Base-by-base conservation (phyloP, 2,888 invertebrate genomes). In the Octonoba sinensis region DNA sequence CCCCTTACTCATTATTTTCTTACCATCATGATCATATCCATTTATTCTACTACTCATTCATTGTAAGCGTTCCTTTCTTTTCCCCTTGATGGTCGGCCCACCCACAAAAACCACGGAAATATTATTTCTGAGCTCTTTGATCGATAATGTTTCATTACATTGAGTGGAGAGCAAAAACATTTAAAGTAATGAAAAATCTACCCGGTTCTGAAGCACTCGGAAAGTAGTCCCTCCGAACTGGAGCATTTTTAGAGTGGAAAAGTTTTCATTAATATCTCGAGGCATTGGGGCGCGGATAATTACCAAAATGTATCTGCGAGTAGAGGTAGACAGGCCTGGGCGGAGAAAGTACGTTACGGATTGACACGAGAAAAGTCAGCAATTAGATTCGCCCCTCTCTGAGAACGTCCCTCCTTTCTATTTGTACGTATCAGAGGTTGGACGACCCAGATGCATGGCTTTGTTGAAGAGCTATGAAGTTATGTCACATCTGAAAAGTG, bases 131-230 rank as follows among this genome's bases (percentile, higher is more conserved):
- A 20, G 24, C 12, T 15, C n/a, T 62, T 62, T 79, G 79, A 73
- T 79, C 79, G 73, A 79, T 79, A 79, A 62, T 66, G 67, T 73
- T 73, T 79, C 79, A 79, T 79, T 79, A 79, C 73, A 69, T 56
- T 79, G 79, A 79, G 79, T 79, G 72, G 67, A 62, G 73, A 73
- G 67, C 57, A 79, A 79, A 79, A 79, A 79, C 79, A 79, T 79
- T 79, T 79, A 79, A 79, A 79, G 67, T 79, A 79, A 79, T 79
- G 79, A 79, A 79, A 79, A 79, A 79, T 62, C 72, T 67, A 60
- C 59, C 69, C 78, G 60, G 73, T 73, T 79, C 73, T 73, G 73
- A 73, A 73, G 27, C 27, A 27, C 27, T 2, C 27, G 27, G 27
- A 27, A 27, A 27, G 27, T 27, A 27, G 27, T 27, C 27, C 27